Conservation (phyloP, 2,888 invertebrate species). For the Tetrapedia diversipes region DNA sequence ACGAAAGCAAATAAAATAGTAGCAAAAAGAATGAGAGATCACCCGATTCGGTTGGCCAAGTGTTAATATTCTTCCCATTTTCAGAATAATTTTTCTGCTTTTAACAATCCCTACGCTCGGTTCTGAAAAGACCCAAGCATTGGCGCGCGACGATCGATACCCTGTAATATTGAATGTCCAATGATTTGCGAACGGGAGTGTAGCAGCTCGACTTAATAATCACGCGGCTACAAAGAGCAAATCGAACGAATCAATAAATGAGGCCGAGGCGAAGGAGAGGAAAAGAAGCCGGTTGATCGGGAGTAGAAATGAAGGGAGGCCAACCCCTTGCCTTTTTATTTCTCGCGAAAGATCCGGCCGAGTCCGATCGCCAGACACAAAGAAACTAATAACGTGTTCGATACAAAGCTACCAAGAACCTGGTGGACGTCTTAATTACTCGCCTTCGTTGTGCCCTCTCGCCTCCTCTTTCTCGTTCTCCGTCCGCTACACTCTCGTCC, state of each 20-base stretch:
- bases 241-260: constrained; percentile 36
- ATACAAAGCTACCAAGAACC: constrained; percentile 61
- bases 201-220: constrained; percentile 43
- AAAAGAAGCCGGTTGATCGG: not conserved
- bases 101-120: too few species aligned
- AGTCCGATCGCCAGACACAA: constrained; percentile 52
- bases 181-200: too few species aligned
- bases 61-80: too few species aligned
- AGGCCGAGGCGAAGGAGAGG: not conserved
- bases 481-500: too few species aligned
- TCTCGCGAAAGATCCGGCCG: constrained; percentile 35
- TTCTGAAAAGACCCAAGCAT: too few species aligned
- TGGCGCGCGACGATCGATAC: too few species aligned
- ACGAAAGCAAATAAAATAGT: too few species aligned
- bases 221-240: constrained; percentile 34
- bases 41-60: too few species aligned
- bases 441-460: constrained; percentile 27
- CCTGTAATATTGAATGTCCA: too few species aligned
- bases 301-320: constrained; percentile 17
- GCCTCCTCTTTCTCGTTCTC: constrained; percentile 11
- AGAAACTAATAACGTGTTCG: constrained; percentile 64
- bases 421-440: constrained; percentile 65
- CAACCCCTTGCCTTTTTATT: constrained; percentile 30
- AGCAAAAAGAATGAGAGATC: too few species aligned
- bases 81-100: too few species aligned